Conservation (phyloP, 2,888 invertebrate species). For the Meandrusa payeni region DNA sequence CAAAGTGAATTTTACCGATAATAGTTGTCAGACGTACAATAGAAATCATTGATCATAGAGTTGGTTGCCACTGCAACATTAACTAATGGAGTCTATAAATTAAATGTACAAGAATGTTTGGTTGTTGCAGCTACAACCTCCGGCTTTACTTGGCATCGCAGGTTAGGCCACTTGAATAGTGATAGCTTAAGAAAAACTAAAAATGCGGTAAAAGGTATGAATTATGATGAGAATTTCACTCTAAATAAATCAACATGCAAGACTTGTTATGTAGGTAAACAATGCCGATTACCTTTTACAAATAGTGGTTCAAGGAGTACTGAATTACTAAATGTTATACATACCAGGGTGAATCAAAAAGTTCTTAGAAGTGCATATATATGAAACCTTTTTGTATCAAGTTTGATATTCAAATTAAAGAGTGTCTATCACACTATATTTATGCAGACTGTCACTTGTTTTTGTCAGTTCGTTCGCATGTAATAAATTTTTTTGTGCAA, state of each 20-base stretch:
- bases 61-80: constrained; percentile 21
- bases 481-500: too few species aligned
- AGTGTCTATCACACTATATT: too few species aligned
- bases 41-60: too few species aligned
- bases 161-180: neutral
- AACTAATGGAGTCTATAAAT: constrained; percentile 16
- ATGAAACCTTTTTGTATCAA: too few species aligned
- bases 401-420: too few species aligned
- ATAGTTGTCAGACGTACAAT: constrained; percentile 27
- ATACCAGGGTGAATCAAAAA: too few species aligned
- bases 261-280: too few species aligned
- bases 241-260: too few species aligned
- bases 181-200: neutral
- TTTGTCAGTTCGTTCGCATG: too few species aligned
- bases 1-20: constrained; percentile 21
- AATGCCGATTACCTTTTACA: neutral
- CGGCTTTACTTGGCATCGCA: neutral
- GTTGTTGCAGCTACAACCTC: neutral
- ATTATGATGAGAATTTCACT: neutral
- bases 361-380: too few species aligned
- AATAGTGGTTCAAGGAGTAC: neutral
- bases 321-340: neutral
- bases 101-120: neutral
- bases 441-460: too few species aligned
- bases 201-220: neutral